Evolutionary conservation across 2,113 vertebrate species (phyloP).

Genomic region (Pygoscelis adeliae): DNA sequence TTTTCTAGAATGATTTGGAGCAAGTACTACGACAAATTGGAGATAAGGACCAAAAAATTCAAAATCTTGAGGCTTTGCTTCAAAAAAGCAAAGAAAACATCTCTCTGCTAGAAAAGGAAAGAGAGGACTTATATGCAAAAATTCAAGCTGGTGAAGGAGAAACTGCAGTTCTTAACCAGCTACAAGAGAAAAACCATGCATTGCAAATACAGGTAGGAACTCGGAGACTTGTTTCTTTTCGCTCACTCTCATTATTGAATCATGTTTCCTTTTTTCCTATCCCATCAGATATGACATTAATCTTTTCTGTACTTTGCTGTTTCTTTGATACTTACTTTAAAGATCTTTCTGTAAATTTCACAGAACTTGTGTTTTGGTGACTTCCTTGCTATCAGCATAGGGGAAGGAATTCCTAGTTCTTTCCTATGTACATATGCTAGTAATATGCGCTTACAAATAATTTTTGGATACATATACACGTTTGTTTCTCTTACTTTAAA

Average conservation of each 20-base stretch:
- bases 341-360: neutral
- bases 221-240: neutral
- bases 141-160: slow-evolving; percentile 98
- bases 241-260: neutral
- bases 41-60: slow-evolving; percentile 98
- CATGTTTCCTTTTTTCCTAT: neutral
- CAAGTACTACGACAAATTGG: slow-evolving; percentile 97
- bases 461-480: neutral
- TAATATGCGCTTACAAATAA: neutral
- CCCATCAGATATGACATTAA: neutral
- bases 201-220: slow-evolving; percentile 89
- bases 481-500: neutral
- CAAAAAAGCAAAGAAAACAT: slow-evolving; percentile 96
- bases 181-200: slow-evolving; percentile 94
- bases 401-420: neutral
- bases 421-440: neutral
- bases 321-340: neutral
- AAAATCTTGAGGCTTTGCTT: slow-evolving; percentile 96
- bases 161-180: slow-evolving; percentile 92
- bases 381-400: neutral
- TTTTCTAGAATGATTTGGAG: slow-evolving; percentile 92
- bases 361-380: neutral
- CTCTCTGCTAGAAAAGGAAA: slow-evolving; percentile 90
- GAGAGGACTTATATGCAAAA: slow-evolving; percentile 95
- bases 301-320: neutral